These are phyloP conservation scores for Frankliniella intonsa DNA, from an alignment of 2,888 invertebrate species.

Conservation along the genomic window DNA sequence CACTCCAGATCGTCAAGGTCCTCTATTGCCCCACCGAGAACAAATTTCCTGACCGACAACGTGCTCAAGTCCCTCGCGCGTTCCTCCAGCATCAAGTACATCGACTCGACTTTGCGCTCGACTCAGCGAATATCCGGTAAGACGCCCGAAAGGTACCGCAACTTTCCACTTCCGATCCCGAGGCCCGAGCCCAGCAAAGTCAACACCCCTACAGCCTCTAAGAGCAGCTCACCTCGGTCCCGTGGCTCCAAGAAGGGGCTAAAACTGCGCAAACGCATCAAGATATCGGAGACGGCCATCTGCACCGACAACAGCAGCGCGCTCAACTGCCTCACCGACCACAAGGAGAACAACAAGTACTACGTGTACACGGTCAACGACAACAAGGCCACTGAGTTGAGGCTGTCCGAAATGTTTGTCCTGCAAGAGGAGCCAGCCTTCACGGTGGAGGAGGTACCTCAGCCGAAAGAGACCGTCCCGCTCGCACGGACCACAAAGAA, in stretches of 20 bases:
- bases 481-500: background rate
- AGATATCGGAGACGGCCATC: background rate
- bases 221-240: background rate
- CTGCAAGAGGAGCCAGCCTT: background rate
- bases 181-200: background rate
- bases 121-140: background rate
- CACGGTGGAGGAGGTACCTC: background rate
- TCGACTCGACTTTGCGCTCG: background rate
- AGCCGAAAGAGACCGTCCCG: background rate
- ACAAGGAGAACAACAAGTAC: slow-evolving; percentile 11
- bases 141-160: background rate
- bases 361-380: slow-evolving; percentile 16
- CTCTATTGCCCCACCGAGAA: background rate
- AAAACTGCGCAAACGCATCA: background rate
- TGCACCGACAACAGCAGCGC: background rate
- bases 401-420: background rate
- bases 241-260: background rate
- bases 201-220: background rate
- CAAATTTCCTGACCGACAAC: background rate
- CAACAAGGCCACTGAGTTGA: background rate
- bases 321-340: background rate
- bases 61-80: background rate
- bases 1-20: background rate
- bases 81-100: slow-evolving; percentile 14
- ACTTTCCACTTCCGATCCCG: background rate